Percentiles rank a stretch among this genome's conserved stretches.
phyloP scores from a whole-genome alignment of 2,888 invertebrate species.

The Euclidia mi region DNA sequence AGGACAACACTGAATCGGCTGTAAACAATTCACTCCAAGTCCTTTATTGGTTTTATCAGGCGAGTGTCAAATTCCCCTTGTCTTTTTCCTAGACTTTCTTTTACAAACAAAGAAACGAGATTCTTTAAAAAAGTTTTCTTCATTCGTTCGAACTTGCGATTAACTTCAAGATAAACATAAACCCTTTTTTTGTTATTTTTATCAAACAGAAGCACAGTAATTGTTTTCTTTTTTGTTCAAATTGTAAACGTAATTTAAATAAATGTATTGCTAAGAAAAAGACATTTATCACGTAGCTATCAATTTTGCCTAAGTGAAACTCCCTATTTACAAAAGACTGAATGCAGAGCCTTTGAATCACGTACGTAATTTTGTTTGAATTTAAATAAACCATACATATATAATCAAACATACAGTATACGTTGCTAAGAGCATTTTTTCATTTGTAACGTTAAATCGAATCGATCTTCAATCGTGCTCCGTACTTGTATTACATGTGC shows the following conservation, averaged over 20 bases:
- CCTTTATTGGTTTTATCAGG: constrained; percentile 82
- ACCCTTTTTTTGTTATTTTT: constrained; percentile 40
- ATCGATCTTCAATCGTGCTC: constrained; percentile 23
- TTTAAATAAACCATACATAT: too few species aligned
- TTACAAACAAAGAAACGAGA: constrained; percentile 46
- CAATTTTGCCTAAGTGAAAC: constrained; percentile 9
- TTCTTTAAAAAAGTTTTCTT: constrained; percentile 42
- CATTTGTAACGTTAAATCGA: constrained; percentile 61
- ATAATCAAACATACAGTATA: constrained; percentile 55
- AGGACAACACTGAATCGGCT: constrained; percentile 80
- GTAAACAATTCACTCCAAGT: constrained; percentile 79
- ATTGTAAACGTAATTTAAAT: not conserved
- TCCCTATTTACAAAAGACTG: constrained; percentile 15
- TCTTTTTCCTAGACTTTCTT: constrained; percentile 40
- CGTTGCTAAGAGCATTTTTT: constrained; percentile 60
- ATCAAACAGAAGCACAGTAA: too few species aligned
- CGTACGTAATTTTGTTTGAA: constrained; percentile 35
- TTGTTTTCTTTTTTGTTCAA: too few species aligned
- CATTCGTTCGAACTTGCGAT: constrained; percentile 47
- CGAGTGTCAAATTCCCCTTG: constrained; percentile 72
- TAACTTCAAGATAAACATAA: constrained; percentile 31
- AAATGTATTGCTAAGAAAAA: too few species aligned
- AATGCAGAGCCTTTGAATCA: constrained; percentile 23
- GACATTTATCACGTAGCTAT: too few species aligned
- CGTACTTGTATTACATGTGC: not conserved